A percentile compares a stretch with the other conserved stretches of the same genome.
Conservation (phyloP, 64 coral and sea anemone species). For the Dendrophyllia cribrosa region DNA sequence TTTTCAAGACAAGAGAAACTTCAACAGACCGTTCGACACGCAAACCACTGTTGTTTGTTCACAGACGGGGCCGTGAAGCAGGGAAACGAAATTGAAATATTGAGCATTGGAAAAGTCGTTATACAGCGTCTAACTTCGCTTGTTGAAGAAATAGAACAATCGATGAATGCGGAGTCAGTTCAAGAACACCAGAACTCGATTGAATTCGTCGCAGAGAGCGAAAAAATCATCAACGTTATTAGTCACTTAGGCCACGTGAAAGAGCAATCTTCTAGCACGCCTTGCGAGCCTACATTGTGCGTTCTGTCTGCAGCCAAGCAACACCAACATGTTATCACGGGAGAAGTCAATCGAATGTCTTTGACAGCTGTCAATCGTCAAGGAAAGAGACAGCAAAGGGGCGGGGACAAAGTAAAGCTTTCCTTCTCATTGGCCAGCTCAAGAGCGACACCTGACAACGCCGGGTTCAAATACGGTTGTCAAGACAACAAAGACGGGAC, state of each 20-base stretch:
- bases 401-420: constrained; percentile 61
- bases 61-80: constrained; percentile 38
- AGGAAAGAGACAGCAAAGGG: constrained; percentile 60
- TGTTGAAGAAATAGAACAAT: constrained; percentile 31
- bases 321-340: constrained; percentile 43
- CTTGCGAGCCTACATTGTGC: constrained; percentile 57
- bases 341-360: constrained; percentile 60
- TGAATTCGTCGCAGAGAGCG: constrained; percentile 31
- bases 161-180: not conserved
- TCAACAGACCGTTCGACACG: constrained; percentile 30
- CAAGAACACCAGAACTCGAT: not conserved
- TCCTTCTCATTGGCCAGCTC: constrained; percentile 24
- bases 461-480: constrained; percentile 66
- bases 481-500: constrained; percentile 72
- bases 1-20: constrained; percentile 44
- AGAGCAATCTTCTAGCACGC: constrained; percentile 44
- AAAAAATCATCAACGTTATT: constrained; percentile 41
- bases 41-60: constrained; percentile 55
- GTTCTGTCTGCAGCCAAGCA: constrained; percentile 26
- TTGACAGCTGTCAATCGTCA: constrained; percentile 68
- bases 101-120: constrained; percentile 55
- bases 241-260: constrained; percentile 17
- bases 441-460: constrained; percentile 29
- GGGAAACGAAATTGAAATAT: constrained; percentile 63
- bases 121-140: constrained; percentile 26